Conservation (phyloP, 1,140 invertebrate species). For the Drosophila dunni region DNA sequence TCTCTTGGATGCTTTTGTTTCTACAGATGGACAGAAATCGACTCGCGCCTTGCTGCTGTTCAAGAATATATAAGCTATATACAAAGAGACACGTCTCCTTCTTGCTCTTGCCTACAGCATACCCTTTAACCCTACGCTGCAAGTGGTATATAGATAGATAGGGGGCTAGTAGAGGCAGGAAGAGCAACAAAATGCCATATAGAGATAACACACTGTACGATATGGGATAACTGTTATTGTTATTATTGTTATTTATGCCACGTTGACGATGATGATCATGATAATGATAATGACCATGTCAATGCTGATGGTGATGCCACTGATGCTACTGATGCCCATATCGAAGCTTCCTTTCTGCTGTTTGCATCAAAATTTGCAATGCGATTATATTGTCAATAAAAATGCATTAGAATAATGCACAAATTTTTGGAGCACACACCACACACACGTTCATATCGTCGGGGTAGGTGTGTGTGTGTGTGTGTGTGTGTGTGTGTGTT, state of each 20-base stretch:
- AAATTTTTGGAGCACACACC: neutral
- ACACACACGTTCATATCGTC: neutral
- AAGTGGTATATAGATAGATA: neutral
- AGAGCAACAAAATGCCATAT: neutral
- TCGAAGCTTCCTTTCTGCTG: neutral
- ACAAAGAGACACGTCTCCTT: too few relatives aligned
- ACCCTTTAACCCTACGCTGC: too few relatives aligned
- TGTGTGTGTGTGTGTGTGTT: too few relatives aligned
- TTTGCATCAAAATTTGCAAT: constrained; percentile 50
- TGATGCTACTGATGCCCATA: constrained; percentile 9
- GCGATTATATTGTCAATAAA: constrained; percentile 74
- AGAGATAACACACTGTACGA: too few relatives aligned
- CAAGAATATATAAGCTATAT: too few relatives aligned
- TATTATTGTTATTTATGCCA: constrained; percentile 74
- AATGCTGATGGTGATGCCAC: constrained; percentile 31
- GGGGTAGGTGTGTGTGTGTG: too few relatives aligned
- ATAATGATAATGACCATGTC: neutral
- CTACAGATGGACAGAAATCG: too few relatives aligned
- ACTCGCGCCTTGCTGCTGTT: too few relatives aligned
- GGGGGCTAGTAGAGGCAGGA: too few relatives aligned
- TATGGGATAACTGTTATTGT: constrained; percentile 57
- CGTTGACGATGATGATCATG: constrained; percentile 7
- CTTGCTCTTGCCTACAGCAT: too few relatives aligned
- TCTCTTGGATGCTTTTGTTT: too few relatives aligned
- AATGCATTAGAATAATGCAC: constrained; percentile 74